Base-by-base conservation (phyloP, 2,113 vertebrate genomes). In the Morone saxatilis region DNA sequence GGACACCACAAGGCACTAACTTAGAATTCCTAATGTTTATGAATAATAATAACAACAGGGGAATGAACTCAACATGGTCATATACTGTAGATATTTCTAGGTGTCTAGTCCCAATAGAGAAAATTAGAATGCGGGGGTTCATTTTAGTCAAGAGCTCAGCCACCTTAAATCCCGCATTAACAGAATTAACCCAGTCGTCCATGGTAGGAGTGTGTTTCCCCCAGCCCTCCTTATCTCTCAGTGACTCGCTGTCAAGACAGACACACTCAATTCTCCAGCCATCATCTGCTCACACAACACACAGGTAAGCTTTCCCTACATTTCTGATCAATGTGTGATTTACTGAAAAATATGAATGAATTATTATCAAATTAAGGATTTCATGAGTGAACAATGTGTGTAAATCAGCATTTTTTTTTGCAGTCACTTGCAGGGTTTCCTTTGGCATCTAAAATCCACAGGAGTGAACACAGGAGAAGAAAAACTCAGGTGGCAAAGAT, bases 91-190 rank as follows among this genome's bases (percentile, higher is more conserved):
- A 76, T 69, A 8, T 62, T 73, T 83, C 63, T 7, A 45, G 60
- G 65, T 7, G 11, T 56, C 16, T 51, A 71, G 51, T 51, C 45
- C 54, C 50, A 76, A 67, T 22, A 71, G 43, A 85, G 66, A 65
- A 78, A 78, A 89, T 59, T 25, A 78, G 80, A 51, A 80, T 76
- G 20, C 31, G 1, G 83, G 40, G 76, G 83, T 85, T 91, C 86
- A 78, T 78, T 88, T 92, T 69, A 56, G 91, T 89, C 83, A 85
- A 87, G 81, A 74, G 91, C 93, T 95, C 89, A 95, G 91, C 92
- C 88, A 90, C 84, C 72, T 86, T 90, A 95, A 96, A 91, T 95
- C 95, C 95, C 48, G 77, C 79, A 92, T 94, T 95, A 95, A 90
- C 87, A 90, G 90, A 94, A 88, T 95, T 95, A 96, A 92, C 91